Evolutionary conservation across 2,797 vertebrate genomes (phyloP).

Genomic region (Nyctalus aviator): DNA sequence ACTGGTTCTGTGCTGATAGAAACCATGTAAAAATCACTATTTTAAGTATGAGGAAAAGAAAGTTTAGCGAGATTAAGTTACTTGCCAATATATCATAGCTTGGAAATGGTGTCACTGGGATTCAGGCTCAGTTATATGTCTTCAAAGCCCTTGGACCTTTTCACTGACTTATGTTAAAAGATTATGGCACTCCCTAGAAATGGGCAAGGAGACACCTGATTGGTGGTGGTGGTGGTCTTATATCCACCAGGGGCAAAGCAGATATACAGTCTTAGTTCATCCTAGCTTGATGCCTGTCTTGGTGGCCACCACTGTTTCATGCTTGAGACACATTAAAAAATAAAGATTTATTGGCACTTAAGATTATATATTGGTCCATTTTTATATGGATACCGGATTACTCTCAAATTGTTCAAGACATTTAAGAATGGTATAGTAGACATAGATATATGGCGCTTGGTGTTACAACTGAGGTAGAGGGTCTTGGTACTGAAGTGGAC

Average conservation of each 20-base stretch:
- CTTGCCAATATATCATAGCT: background rate
- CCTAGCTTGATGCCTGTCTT: background rate
- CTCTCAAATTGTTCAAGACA: background rate
- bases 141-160: background rate
- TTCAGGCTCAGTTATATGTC: background rate
- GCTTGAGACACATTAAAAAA: background rate
- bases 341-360: background rate
- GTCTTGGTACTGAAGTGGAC: background rate
- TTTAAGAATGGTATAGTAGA: background rate
- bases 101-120: background rate
- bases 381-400: background rate
- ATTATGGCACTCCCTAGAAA: background rate
- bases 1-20: background rate
- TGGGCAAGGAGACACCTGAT: background rate
- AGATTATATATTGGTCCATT: background rate
- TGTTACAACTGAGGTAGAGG: background rate
- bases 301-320: background rate
- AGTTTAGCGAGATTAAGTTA: background rate
- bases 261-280: background rate
- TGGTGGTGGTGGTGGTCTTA: background rate
- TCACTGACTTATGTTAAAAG: background rate
- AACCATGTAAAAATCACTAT: background rate
- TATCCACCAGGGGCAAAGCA: background rate
- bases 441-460: too few species aligned
- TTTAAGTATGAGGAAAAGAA: background rate